Evolutionary conservation across 2,113 vertebrate species (phyloP).

Genomic region (Phoenicopterus ruber): DNA sequence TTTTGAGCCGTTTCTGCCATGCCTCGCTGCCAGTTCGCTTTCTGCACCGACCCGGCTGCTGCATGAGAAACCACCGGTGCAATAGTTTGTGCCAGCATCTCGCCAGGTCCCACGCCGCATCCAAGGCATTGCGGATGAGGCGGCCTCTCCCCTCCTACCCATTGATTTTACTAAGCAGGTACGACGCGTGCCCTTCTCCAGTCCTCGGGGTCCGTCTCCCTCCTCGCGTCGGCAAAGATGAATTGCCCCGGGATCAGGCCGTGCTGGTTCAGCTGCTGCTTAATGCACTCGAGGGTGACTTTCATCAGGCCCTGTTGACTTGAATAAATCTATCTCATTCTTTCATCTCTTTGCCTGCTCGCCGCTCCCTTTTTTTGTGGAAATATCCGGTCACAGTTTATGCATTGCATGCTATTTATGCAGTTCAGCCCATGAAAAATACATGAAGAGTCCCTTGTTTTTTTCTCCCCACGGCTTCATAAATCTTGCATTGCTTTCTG

Average conservation of each 20-base stretch:
- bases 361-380: neutral
- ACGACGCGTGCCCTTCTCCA: neutral
- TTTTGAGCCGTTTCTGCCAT: neutral
- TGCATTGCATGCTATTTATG: conserved; percentile 14
- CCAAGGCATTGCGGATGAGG: fast-evolving
- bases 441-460: conserved; percentile 9
- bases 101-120: neutral
- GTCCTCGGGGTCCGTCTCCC: neutral
- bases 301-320: neutral
- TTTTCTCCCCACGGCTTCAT: conserved; percentile 9
- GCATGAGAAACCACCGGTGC: neutral
- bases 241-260: neutral
- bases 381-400: conserved; percentile 15
- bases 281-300: conserved; percentile 1
- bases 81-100: neutral
- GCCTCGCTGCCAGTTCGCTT: neutral
- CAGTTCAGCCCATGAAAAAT: conserved; percentile 52
- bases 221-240: fast-evolving
- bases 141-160: neutral
- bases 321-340: conserved; percentile 9
- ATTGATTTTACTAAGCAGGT: neutral
- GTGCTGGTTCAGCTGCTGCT: neutral
- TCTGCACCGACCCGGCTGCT: neutral
- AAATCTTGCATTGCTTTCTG: conserved; percentile 54
- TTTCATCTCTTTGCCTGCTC: neutral